Evolutionary conservation across 2,888 invertebrate species (phyloP).

Genomic region (Pristionchus fissidentatus): DNA sequence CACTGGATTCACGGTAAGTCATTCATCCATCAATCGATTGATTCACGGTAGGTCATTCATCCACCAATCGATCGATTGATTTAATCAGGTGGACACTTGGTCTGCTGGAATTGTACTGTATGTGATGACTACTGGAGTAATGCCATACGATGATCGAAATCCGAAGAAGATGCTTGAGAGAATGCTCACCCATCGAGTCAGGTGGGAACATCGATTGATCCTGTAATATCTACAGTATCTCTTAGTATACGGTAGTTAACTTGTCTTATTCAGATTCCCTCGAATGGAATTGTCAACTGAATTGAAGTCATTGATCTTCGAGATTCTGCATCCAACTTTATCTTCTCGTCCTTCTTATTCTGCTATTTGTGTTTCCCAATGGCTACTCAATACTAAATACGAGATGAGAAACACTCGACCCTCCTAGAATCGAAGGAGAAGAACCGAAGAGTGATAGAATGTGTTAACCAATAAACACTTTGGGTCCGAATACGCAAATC

Average conservation of each 20-base stretch:
- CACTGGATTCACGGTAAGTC: conserved; percentile 71
- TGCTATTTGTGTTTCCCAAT: conserved; percentile 68
- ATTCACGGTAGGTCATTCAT: too few relatives aligned
- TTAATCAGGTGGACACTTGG: conserved; percentile 83
- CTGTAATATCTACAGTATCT: too few relatives aligned
- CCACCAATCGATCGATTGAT: neutral
- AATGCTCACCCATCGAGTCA: conserved; percentile 54
- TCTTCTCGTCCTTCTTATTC: conserved; percentile 57
- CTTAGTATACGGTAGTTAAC: neutral
- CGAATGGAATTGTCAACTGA: conserved; percentile 52
- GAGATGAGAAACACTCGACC: neutral
- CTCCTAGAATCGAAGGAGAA: neutral
- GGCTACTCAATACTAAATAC: conserved; percentile 75
- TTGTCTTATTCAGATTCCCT: conserved; percentile 52
- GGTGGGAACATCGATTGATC: neutral
- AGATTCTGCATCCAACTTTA: conserved; percentile 68
- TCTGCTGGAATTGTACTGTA: conserved; percentile 85
- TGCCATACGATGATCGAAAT: conserved; percentile 70
- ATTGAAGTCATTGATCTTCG: conserved; percentile 61
- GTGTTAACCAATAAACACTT: conserved; percentile 28
- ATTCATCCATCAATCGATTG: neutral
- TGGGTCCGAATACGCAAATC: conserved; percentile 16
- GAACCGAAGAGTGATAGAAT: neutral
- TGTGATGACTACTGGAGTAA: conserved; percentile 81
- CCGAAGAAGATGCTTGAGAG: conserved; percentile 60